These are phyloP conservation scores for Oscheius sp. DNA, from an alignment of 2,888 invertebrate species.

Conservation along the genomic window DNA sequence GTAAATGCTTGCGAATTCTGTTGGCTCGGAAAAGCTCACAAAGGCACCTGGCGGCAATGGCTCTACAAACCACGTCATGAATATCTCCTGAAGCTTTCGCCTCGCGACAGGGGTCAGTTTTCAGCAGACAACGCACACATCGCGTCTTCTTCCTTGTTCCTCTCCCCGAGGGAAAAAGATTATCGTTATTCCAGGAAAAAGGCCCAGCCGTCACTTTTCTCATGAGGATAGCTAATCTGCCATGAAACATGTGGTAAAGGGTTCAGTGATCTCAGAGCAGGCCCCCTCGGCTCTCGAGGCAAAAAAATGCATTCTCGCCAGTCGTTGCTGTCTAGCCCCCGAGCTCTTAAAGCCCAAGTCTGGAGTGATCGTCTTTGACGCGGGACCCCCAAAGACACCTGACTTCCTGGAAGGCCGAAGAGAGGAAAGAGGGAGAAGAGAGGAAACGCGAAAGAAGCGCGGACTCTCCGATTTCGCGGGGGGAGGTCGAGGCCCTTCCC, in stretches of 20 bases:
- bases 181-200: background rate
- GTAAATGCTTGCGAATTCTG: too few relatives aligned
- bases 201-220: background rate
- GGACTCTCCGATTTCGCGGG: constrained; percentile 8
- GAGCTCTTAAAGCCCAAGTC: background rate
- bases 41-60: constrained; percentile 6
- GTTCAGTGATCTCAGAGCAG: background rate
- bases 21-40: background rate
- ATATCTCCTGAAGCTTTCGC: background rate
- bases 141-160: too few relatives aligned
- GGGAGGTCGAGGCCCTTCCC: too few relatives aligned
- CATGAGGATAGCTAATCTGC: background rate
- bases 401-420: too few relatives aligned
- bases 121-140: background rate
- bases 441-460: constrained; percentile 9
- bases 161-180: background rate
- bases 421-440: too few relatives aligned
- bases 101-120: background rate
- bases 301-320: too few relatives aligned
- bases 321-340: too few relatives aligned
- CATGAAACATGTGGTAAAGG: background rate
- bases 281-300: too few relatives aligned
- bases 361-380: background rate
- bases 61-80: constrained; percentile 6
- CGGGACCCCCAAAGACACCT: background rate